Evolutionary conservation across 2,113 vertebrate species (phyloP).

Genomic region (Ammodytes marinus): DNA sequence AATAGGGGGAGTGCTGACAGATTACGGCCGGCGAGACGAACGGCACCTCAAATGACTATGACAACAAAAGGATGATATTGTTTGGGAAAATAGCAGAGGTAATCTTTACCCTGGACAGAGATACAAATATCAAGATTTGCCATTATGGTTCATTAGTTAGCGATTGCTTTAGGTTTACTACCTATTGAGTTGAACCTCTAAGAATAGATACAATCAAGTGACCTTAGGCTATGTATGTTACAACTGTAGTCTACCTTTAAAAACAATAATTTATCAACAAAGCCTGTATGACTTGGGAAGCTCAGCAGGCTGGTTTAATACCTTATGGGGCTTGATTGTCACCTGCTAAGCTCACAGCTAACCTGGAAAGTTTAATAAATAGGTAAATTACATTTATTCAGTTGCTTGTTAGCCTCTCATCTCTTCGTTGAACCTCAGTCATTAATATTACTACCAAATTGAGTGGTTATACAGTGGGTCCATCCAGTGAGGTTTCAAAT

Average conservation of each 20-base stretch:
- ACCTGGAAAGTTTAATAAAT: background rate
- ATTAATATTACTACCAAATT: background rate
- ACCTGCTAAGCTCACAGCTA: background rate
- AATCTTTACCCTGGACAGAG: background rate
- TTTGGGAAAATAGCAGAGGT: background rate
- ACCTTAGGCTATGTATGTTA: too few species aligned
- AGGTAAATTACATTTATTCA: background rate
- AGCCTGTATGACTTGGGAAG: background rate
- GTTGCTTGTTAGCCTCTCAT: too few species aligned
- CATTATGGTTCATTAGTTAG: background rate
- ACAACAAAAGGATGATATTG: background rate
- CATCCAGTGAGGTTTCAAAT: background rate
- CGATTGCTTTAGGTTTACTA: background rate
- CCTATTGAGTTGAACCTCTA: background rate
- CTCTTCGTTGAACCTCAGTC: too few species aligned
- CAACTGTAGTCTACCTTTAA: background rate
- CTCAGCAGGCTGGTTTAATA: background rate
- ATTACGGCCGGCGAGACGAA: conserved; percentile 7
- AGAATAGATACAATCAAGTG: background rate
- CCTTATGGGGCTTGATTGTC: background rate
- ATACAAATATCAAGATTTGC: background rate
- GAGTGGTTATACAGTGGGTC: background rate
- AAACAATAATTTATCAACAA: background rate
- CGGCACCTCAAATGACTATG: conserved; percentile 6
- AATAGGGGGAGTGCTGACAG: conserved; percentile 22